Conservation (phyloP, 2,797 vertebrate genomes). For the Denticeps clupeoides region DNA sequence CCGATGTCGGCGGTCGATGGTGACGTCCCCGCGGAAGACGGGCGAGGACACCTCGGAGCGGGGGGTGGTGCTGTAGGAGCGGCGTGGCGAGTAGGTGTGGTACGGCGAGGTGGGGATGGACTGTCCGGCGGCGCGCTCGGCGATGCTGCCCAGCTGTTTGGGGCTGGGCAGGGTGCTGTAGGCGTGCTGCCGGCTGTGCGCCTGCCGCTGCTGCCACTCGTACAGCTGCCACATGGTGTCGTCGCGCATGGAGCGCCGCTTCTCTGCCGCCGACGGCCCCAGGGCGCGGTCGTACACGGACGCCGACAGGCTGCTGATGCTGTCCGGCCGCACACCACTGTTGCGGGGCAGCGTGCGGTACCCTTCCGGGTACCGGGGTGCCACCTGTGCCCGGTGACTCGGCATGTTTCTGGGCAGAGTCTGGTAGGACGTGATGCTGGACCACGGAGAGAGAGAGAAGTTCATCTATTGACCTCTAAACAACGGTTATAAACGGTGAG, state of each 20-base stretch:
- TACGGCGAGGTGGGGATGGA: conserved; percentile 82
- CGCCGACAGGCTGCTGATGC: conserved; percentile 70
- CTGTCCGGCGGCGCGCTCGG: no score
- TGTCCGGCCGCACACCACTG: conserved; percentile 76
- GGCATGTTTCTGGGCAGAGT: conserved; percentile 93
- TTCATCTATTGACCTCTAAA: not conserved
- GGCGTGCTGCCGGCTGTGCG: conserved; percentile 60
- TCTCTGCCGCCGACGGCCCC: conserved; percentile 56
- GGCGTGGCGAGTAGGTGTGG: conserved; percentile 71
- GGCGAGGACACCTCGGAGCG: conserved; percentile 73
- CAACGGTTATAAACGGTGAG: no score
- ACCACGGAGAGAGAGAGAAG: not conserved
- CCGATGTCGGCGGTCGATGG: conserved; percentile 72
- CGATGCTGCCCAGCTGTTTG: not conserved
- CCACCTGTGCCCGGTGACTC: conserved; percentile 70
- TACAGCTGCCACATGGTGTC: conserved; percentile 98
- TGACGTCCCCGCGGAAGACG: conserved; percentile 65
- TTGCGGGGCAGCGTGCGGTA: conserved; percentile 88
- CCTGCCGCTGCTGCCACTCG: conserved; percentile 94
- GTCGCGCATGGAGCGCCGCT: conserved; percentile 78
- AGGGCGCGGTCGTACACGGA: conserved; percentile 62
- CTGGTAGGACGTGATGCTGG: conserved; percentile 84
- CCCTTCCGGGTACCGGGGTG: conserved; percentile 76
- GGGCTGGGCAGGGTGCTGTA: conserved; percentile 73
- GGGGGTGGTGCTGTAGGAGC: conserved; percentile 46